Percentiles rank a stretch among this genome's conserved stretches.
Conservation (phyloP, 2,888 invertebrate species). For the Scaptomyza cyrtandrae region DNA sequence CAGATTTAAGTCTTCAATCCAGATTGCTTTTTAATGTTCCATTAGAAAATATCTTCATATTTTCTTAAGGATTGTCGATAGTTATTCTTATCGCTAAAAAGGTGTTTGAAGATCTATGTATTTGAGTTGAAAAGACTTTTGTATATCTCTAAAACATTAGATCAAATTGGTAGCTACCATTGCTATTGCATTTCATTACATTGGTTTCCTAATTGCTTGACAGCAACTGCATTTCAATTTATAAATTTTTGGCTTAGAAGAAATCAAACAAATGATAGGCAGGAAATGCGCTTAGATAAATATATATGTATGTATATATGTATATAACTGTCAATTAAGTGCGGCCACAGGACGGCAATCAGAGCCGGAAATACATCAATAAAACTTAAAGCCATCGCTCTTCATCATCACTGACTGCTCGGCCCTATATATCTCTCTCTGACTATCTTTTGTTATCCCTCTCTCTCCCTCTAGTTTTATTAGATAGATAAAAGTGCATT, state of each 20-base stretch:
- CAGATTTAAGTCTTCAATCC: too few species aligned
- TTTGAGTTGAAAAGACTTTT: too few species aligned
- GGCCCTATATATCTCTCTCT: neutral
- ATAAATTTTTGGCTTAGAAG: conserved; percentile 19
- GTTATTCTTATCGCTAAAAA: too few species aligned
- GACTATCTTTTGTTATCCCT: neutral
- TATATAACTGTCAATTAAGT: conserved; percentile 36
- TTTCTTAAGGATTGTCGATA: too few species aligned
- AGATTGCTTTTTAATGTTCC: too few species aligned
- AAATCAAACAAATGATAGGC: conserved; percentile 44
- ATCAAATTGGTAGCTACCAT: neutral
- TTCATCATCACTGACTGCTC: conserved; percentile 22
- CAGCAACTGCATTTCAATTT: conserved; percentile 3
- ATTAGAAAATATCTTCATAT: too few species aligned
- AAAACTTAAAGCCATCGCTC: conserved; percentile 66
- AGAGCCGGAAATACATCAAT: conserved; percentile 59
- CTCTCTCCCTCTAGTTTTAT: conserved; percentile 46
- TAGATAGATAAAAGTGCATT: conserved; percentile 75
- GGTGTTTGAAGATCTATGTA: too few species aligned
- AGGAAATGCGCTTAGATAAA: conserved; percentile 45
- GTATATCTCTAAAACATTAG: neutral
- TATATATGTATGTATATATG: conserved; percentile 10
- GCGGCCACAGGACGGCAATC: conserved; percentile 38
- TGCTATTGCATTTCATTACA: neutral
- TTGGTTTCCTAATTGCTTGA: neutral